Evolutionary conservation across 2,113 vertebrate species (phyloP).

Genomic region (Arenaria interpres): DNA sequence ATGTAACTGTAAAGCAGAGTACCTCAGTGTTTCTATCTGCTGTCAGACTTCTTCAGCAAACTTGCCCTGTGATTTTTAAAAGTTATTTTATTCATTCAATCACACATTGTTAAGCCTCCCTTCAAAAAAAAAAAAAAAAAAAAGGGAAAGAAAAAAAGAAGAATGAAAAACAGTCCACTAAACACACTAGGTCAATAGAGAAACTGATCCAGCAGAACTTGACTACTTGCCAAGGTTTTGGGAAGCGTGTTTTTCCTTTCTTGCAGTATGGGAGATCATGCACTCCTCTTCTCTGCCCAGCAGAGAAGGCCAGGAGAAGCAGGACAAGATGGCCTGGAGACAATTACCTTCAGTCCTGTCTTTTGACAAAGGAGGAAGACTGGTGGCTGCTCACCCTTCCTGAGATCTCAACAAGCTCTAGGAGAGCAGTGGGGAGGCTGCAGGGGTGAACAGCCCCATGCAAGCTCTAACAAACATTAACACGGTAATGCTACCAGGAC

Average conservation of each 20-base stretch:
- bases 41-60: not conserved
- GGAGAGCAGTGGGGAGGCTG: not conserved
- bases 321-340: not conserved
- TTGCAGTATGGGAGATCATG: not conserved
- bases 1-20: not conserved
- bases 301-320: not conserved
- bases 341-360: not conserved
- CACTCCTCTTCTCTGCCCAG: not conserved
- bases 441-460: not conserved
- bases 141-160: not conserved
- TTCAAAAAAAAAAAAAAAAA: not conserved
- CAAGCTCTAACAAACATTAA: no score
- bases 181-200: not conserved
- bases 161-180: not conserved
- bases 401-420: not conserved
- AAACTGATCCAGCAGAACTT: not conserved
- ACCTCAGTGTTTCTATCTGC: not conserved
- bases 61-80: not conserved
- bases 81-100: not conserved
- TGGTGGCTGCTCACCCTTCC: not conserved
- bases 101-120: not conserved
- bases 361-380: not conserved
- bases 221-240: not conserved
- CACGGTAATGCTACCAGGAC: not conserved
- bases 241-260: not conserved